phyloP scores from a whole-genome alignment of 2,113 vertebrate genomes.

The Dolichotis patagonum region DNA sequence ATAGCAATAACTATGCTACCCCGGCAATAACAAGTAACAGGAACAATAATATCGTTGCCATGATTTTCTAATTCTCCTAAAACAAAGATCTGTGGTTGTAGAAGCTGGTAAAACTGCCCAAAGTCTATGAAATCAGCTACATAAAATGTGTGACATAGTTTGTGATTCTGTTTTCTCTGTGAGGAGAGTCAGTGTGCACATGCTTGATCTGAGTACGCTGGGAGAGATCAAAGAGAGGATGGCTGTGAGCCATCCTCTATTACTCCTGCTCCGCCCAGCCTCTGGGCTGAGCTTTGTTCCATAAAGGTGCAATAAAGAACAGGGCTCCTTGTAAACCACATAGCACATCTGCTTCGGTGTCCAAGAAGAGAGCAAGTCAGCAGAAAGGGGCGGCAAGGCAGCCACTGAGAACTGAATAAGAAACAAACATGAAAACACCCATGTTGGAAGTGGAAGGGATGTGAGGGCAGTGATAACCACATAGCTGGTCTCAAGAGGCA shows the following conservation, averaged over 20 bases:
- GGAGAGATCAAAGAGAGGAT: slow-evolving; percentile 1
- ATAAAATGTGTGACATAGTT: neutral
- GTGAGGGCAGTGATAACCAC: neutral
- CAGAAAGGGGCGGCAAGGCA: neutral
- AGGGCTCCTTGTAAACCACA: neutral
- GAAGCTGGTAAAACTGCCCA: neutral
- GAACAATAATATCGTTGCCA: neutral
- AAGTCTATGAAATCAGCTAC: neutral
- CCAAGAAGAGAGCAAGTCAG: neutral
- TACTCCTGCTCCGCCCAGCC: neutral
- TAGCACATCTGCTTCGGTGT: neutral
- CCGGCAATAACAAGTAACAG: neutral
- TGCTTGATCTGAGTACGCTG: neutral
- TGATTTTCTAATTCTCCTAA: slow-evolving; percentile 35
- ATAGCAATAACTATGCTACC: neutral
- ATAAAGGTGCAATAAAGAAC: neutral
- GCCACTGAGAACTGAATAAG: neutral
- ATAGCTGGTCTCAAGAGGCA: neutral
- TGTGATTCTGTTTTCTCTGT: neutral
- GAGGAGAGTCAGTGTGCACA: neutral
- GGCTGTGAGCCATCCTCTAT: neutral
- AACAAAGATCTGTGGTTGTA: neutral
- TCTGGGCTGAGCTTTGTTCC: neutral
- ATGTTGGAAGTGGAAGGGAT: neutral
- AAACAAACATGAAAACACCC: neutral